Conservation (phyloP, 2,888 invertebrate genomes). For the Tenthredo livida region DNA sequence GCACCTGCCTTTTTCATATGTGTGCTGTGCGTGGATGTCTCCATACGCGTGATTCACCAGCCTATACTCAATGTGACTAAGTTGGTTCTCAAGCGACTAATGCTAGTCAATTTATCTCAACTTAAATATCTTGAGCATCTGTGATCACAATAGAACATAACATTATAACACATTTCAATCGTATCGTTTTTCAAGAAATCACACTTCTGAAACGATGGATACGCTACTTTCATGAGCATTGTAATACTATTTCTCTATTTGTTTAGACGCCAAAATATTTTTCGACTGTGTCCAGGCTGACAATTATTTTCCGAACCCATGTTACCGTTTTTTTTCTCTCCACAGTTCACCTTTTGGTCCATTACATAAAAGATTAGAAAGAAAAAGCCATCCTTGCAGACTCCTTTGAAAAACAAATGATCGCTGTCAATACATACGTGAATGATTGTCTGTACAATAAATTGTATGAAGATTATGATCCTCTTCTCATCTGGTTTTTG, state of each 20-base stretch:
- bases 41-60: neutral
- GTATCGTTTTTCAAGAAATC: neutral
- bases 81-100: neutral
- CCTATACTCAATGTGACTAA: neutral
- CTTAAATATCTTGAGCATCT: neutral
- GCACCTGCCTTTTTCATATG: constrained; percentile 15
- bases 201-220: neutral
- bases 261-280: neutral
- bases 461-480: too few relatives aligned
- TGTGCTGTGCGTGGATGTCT: neutral
- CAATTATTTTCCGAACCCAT: neutral
- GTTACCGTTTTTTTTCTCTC: too few relatives aligned
- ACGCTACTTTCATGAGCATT: neutral
- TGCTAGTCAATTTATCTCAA: neutral
- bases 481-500: too few relatives aligned
- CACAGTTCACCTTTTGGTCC: neutral
- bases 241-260: neutral
- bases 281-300: neutral
- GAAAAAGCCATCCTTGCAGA: neutral
- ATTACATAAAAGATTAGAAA: neutral
- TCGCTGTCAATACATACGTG: too few relatives aligned
- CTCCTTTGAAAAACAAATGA: too few relatives aligned
- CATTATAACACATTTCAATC: neutral
- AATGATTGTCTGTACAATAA: too few relatives aligned
- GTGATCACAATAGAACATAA: neutral